Evolutionary conservation across 2,797 vertebrate genomes (phyloP), one percentile per base, ranked within the genome.

Genomic region (Urosaurus nigricauda): DNA sequence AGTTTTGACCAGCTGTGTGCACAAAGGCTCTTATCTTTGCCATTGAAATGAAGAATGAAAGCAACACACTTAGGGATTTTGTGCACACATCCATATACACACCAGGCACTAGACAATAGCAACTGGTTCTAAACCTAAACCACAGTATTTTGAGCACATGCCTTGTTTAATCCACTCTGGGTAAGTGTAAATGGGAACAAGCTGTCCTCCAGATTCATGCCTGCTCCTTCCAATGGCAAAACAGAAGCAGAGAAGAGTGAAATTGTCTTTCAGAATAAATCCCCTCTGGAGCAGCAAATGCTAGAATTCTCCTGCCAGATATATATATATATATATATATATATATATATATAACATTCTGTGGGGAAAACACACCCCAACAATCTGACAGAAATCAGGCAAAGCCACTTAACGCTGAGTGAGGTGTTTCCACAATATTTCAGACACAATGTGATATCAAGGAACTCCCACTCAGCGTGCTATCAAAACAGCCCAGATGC

Each of bases 361-460:
- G 56, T 47, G 75, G 26, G 47, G 77, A 75, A 63, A 32, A n/a
- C 68, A 65, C 43, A 53, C 24, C 35, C 8, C 58, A 88, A 65
- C 53, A 47, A 68, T 53, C 63, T 73, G 77, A 73, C 32, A 74
- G 68, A 85, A 71, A 85, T 85, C 75, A 80, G 40, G 12, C 74
- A 85, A 58, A 85, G 75, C 88, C 35, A 75, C 40, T 89, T 85
- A 84, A 65, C 13, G 37, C 24, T 53, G 35, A 79, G 37, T 40
- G 60, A 81, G 21, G 40, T 65, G n/a, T 86, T 89, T 75, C 88
- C 37, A 63, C 47, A 88, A 88, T 77, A 82, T 83, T 83, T 86
- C 35, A 86, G 86, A 86, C 13, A 65, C 26, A 82, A 47, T 56
- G 21, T 29, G 35, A 82, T 35, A 77, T 77, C 43, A 56, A 82